These are phyloP conservation scores for Venturia canescens DNA, from an alignment of 1,140 invertebrate genomes.

Conservation along the genomic window DNA sequence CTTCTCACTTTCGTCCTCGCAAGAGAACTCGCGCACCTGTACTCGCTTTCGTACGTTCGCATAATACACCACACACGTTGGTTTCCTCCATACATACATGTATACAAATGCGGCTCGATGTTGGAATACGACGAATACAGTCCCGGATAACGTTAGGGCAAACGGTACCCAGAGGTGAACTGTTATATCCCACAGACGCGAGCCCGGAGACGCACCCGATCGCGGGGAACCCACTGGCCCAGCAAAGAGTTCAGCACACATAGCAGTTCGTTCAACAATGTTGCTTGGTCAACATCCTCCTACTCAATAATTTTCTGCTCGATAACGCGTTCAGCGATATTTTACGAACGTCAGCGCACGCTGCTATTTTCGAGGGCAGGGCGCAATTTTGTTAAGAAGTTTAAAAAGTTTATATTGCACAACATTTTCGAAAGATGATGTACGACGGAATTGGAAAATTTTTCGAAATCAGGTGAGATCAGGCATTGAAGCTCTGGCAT, in stretches of 20 bases:
- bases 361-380: not conserved
- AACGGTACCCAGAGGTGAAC: conserved; percentile 69
- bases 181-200: conserved; percentile 64
- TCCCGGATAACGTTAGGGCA: conserved; percentile 66
- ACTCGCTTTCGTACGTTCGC: conserved; percentile 32
- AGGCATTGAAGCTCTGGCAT: not conserved
- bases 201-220: conserved; percentile 46
- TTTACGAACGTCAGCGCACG: not conserved
- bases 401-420: too few relatives aligned
- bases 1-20: conserved; percentile 39
- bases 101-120: conserved; percentile 21
- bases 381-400: too few relatives aligned
- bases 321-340: too few relatives aligned
- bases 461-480: not conserved
- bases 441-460: not conserved
- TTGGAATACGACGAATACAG: conserved; percentile 52
- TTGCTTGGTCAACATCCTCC: conserved; percentile 59
- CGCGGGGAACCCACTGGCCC: conserved; percentile 63
- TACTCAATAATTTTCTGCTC: not conserved
- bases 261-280: conserved; percentile 62
- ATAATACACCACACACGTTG: not conserved
- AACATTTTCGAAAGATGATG: too few relatives aligned
- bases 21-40: conserved; percentile 18
- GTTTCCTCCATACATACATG: not conserved
- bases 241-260: conserved; percentile 51